A percentile compares a stretch with the other conserved stretches of the same genome.
These are phyloP conservation scores for Pedetes capensis DNA, from an alignment of 2,113 vertebrate genomes.

Conservation along the genomic window DNA sequence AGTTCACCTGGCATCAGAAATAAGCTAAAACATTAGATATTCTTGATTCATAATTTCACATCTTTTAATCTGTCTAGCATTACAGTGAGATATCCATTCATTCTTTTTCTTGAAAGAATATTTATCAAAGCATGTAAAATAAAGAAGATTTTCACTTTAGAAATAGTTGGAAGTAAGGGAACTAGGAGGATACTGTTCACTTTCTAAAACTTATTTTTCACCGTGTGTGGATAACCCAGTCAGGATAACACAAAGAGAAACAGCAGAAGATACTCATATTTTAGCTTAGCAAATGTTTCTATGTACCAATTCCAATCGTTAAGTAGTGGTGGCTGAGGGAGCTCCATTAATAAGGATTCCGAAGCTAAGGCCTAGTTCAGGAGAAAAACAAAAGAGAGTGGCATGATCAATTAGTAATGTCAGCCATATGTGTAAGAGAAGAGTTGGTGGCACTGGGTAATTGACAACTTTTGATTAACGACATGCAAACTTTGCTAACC, in stretches of 20 bases:
- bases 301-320: background rate
- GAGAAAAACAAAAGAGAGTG: background rate
- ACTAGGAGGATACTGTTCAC: background rate
- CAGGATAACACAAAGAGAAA: background rate
- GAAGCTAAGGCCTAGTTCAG: background rate
- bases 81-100: constrained; percentile 1
- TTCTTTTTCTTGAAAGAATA: constrained; percentile 25
- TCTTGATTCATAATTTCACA: background rate
- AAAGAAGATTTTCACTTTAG: constrained; percentile 16
- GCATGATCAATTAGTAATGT: background rate
- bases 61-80: background rate
- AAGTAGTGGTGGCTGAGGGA: background rate
- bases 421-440: background rate
- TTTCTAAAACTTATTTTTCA: constrained; percentile 7
- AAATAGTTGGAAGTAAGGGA: background rate
- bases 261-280: background rate
- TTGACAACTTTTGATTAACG: background rate
- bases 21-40: background rate
- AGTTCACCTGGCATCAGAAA: background rate
- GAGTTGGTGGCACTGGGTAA: background rate
- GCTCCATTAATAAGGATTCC: background rate
- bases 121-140: background rate
- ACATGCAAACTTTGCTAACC: background rate
- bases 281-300: background rate
- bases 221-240: background rate